Evolutionary conservation across 23 tunicate genomes (phyloP), one percentile per base, ranked within the genome.

Genomic region (Trididemnum clinides): DNA sequence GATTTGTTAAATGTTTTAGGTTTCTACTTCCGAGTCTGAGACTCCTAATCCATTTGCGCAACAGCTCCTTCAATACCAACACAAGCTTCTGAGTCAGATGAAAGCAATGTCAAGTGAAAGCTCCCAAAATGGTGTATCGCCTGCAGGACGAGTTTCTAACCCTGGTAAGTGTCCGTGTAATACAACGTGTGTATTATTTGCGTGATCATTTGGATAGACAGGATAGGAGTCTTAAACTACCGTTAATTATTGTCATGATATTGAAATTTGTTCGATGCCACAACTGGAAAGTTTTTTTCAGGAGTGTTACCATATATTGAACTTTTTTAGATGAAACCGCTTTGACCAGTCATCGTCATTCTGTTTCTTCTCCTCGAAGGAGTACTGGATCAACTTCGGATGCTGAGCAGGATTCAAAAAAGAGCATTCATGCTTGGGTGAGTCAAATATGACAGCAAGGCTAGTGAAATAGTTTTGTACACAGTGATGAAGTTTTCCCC

Each of bases 341-440:
- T 10, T 6, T 10, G 28, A 36, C 3, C 6, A 20, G 39, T 31
- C 37, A 22, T 4, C 57, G 28, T 7, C 57, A 15, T 22, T 3
- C 58, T 10, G 80, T 28, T 6, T 4, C 66, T 51, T 69, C 91
- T 66, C 85, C 81, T 0, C 64, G 91, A 58, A 70, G 81, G 21
- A 87, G 91, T 36, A 81, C 91, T 2, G 28, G 29, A 1, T 50
- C 81, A 0, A 80, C 28, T 23, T 28, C 84, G 50, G 90, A 80
- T 10, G 37, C 25, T 2, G 91, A 87, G 2, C 29, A 72, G n/a
- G 85, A 79, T 27, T 32, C 65, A 59, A 85, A 85, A 38, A 80
- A 79, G 25, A 79, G 64, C 86, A 90, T 90, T 35, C 95, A 90
- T 71, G 86, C 81, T 26, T 90, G 95, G 95, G 95, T 84, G 71